A percentile compares a stretch with the other conserved stretches of the same genome.
Evolutionary conservation across 2,888 invertebrate genomes (phyloP).

Genomic region (Drosophila neonasuta): DNA sequence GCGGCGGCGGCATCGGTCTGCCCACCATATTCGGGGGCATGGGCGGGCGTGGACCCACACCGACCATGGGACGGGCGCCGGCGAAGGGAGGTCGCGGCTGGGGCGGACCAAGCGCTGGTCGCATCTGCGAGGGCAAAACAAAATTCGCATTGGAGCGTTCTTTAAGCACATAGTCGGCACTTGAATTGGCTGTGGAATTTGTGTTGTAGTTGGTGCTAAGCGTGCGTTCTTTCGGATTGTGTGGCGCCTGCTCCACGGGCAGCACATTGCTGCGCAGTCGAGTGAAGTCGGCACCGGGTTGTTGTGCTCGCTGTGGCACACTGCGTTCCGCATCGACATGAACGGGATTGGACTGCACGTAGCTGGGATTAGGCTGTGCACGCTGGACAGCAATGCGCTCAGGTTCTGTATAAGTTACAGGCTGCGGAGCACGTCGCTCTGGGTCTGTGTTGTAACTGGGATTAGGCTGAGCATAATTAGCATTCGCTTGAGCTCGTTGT

Average conservation of each 20-base stretch:
- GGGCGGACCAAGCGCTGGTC: slow-evolving; percentile 71
- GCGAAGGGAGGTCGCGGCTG: slow-evolving; percentile 77
- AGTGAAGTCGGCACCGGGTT: slow-evolving; percentile 16
- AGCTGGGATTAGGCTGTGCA: not conserved
- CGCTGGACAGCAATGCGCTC: not conserved
- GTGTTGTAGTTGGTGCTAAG: slow-evolving; percentile 34
- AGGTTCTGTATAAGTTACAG: not conserved
- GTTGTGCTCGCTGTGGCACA: slow-evolving; percentile 20
- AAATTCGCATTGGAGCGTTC: slow-evolving; percentile 51
- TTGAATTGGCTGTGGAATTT: slow-evolving; percentile 15
- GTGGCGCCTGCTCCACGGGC: slow-evolving; percentile 16
- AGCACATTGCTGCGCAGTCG: slow-evolving; percentile 10
- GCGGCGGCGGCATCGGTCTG: slow-evolving; percentile 76
- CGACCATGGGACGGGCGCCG: slow-evolving; percentile 69
- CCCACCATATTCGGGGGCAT: slow-evolving; percentile 74
- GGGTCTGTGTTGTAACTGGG: not conserved
- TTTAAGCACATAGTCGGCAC: slow-evolving; percentile 30
- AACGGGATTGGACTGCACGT: slow-evolving; percentile 7
- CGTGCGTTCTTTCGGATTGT: slow-evolving; percentile 52
- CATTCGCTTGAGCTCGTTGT: not conserved
- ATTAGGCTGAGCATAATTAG: not conserved
- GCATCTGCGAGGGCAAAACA: slow-evolving; percentile 77
- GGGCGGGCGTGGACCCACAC: slow-evolving; percentile 76
- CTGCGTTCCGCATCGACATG: slow-evolving; percentile 24
- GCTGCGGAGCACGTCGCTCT: not conserved